Base-by-base conservation (phyloP, 2,888 invertebrate genomes). In the Biston stratarius region DNA sequence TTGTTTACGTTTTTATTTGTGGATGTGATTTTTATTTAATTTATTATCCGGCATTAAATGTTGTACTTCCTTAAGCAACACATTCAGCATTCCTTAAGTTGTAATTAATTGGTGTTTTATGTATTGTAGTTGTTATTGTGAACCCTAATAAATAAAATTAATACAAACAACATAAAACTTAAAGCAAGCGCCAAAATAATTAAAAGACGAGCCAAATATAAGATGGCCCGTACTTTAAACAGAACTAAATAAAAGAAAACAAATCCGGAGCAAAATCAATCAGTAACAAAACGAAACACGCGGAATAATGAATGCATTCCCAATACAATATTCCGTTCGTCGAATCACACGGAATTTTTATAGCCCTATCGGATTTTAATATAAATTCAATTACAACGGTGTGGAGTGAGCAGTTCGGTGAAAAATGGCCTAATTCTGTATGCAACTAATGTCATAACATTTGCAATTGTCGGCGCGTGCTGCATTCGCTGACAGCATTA, bases 381-480 rank as follows among this genome's bases (percentile, higher is more conserved):
- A 58, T 14, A 14, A 62, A 62, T 62, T 34, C 67, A 52, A 66
- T 66, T 47, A 52, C 40, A 66, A 61, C 58, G 40, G 57, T 56
- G 34, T 12, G 55, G 6, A 24, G 45, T 48, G 53, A 45, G 6
- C 53, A 24, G 49, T 67, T 67, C 67, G 14, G 44, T 34, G 67
- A 62, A 67, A 53, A 67, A 36, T 45, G 15, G 12, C 55, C 60
- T 55, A 67, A 67, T 71, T 64, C 55, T 44, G 68, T 68, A 73
- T 71, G 70, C 71, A 69, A 65, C 64, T 61, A 63, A 68, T 61
- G 65, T 64, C 52, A 64, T 64, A 58, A 67, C 60, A 57, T 72
- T 71, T 65, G 74, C 74, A 70, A 68, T 68, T 72, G 74, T 69
- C 72, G 56, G 56, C 74, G 64, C 68, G 66, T 67, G 68, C 59